Conservation (phyloP, 2,797 vertebrate species). For the Setipinna tenuifilis region DNA sequence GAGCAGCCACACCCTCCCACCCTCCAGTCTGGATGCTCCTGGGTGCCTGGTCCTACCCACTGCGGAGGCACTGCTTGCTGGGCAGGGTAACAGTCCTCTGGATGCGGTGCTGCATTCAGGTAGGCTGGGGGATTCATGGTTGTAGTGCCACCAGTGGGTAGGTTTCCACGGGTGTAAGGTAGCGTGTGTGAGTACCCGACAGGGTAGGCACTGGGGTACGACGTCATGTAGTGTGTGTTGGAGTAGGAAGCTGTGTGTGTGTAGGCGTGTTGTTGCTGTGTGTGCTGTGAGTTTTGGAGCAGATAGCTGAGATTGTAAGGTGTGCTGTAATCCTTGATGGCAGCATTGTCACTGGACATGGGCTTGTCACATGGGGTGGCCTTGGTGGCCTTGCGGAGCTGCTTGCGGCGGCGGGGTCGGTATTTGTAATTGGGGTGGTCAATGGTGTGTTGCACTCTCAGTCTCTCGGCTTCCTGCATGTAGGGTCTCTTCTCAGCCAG, state of each 20-base stretch:
- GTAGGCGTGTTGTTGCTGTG: constrained; percentile 58
- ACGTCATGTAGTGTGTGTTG: constrained; percentile 25
- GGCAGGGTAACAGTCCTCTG: constrained; percentile 68
- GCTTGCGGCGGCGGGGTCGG: constrained; percentile 89
- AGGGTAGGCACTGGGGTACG: constrained; percentile 42
- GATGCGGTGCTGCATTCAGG: constrained; percentile 32
- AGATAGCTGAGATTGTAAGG: constrained; percentile 78
- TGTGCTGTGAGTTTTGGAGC: constrained; percentile 70
- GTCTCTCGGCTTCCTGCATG: constrained; percentile 94
- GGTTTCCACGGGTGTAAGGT: constrained; percentile 44
- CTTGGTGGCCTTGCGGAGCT: constrained; percentile 83
- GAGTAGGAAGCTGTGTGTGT: constrained; percentile 39
- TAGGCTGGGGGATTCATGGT: constrained; percentile 63
- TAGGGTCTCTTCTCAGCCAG: constrained; percentile 92
- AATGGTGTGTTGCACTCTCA: constrained; percentile 94
- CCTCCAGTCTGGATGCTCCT: constrained; percentile 55
- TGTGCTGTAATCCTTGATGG: constrained; percentile 64
- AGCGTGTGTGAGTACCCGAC: constrained; percentile 42
- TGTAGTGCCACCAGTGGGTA: constrained; percentile 36
- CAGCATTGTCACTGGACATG: not conserved
- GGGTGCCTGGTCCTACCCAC: constrained; percentile 34
- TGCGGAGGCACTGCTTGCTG: constrained; percentile 73
- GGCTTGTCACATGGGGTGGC: constrained; percentile 44
- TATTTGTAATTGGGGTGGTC: constrained; percentile 98
- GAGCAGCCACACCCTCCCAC: constrained; percentile 62